Conservation (phyloP, 2,888 invertebrate species). For the Bembecia ichneumoniformis region DNA sequence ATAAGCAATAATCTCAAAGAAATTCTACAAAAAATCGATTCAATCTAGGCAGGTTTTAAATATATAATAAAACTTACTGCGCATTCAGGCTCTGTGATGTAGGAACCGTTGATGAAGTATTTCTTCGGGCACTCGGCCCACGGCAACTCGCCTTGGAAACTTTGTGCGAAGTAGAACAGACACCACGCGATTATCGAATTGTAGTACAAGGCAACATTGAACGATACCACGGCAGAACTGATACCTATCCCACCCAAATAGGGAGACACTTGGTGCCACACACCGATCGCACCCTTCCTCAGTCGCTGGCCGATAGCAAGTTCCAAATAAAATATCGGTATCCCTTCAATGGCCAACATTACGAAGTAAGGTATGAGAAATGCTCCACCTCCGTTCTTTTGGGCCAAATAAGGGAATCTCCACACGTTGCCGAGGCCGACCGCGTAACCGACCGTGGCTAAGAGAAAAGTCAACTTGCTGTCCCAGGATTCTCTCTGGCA, state of each 20-base stretch:
- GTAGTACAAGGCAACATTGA: conserved; percentile 96
- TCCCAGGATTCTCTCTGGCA: conserved; percentile 93
- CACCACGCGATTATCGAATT: conserved; percentile 99
- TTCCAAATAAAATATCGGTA: conserved; percentile 96
- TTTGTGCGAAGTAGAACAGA: conserved; percentile 93
- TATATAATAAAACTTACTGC: conserved; percentile 69
- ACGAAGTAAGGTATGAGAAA: conserved; percentile 97
- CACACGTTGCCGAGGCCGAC: conserved; percentile 96
- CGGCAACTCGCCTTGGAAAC: conserved; percentile 91
- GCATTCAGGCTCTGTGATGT: conserved; percentile 85
- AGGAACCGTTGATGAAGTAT: conserved; percentile 84
- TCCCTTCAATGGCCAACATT: conserved; percentile 94
- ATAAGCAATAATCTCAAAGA: too few relatives aligned
- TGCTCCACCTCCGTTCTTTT: conserved; percentile 97
- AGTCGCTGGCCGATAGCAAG: conserved; percentile 94
- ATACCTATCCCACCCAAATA: conserved; percentile 92
- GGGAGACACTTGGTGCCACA: conserved; percentile 95
- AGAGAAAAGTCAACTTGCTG: conserved; percentile 90
- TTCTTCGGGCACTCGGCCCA: conserved; percentile 93
- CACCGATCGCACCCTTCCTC: conserved; percentile 94
- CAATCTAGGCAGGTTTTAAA: too few relatives aligned
- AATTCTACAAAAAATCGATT: not conserved
- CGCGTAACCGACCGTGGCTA: conserved; percentile 95
- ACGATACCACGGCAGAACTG: conserved; percentile 95
- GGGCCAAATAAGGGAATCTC: conserved; percentile 95